Base-by-base conservation (phyloP, 2,888 invertebrate genomes). In the Neoaliturus tenellus region DNA sequence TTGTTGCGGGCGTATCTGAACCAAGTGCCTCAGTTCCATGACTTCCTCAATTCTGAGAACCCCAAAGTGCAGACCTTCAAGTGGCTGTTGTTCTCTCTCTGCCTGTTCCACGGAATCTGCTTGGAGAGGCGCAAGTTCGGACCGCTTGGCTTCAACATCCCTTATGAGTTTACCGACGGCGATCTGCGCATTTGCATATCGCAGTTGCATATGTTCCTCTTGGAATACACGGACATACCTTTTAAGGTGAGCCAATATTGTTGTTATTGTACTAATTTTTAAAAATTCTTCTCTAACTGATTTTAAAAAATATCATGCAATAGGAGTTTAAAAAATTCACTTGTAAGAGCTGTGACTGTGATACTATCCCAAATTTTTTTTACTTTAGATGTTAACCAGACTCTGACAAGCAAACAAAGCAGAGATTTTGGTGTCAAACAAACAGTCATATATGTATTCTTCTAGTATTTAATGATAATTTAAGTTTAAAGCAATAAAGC, bases 151-250 rank as follows among this genome's bases (percentile, higher is more conserved):
- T 98, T 97, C 92, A 97, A 97, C 91, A 97, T 97, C 87, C 95
- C 96, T 0, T 97, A 97, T 90, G 97, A 97, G 88, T 97, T 97
- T 90, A 97, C 97, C 0, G 96, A 96, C 88, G 97, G 97, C 0
- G 97, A 97, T 90, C 92, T 97, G 51, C 93, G 96, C 86, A 97
- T 97, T 86, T 97, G 97, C 87, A 94, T 97, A 86, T 95, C 96
- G 1, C 97, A 97, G 89, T 91, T 97, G 44, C 95, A 92, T 87
- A 96, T 96, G 95, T 95, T 96, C 88, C 90, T 96, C 0, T 91
- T 93, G 86, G 97, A 97, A 89, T 97, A 97, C 89, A 90, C 89
- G 0, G 94, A 95, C 75, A 94, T 96, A 48, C 97, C 97, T 0
- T 93, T 94, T 80, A 94, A 95, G 92, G 95, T 94, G 82, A 80